Percentiles rank a stretch among this genome's conserved stretches.
Conservation (phyloP, 2,888 invertebrate species). For the Epicampocera succincta region DNA sequence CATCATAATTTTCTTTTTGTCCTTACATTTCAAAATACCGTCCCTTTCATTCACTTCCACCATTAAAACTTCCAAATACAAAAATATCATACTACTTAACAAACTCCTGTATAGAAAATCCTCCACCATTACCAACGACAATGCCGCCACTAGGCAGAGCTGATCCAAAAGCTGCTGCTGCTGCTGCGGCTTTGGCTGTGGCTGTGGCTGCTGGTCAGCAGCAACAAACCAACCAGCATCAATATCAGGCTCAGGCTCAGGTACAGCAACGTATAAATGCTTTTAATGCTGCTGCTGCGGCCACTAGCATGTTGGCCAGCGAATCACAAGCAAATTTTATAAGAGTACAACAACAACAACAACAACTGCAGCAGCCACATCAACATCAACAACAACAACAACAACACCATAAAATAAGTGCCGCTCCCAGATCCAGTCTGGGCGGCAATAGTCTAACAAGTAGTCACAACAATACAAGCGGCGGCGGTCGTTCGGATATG, state of each 20-base stretch:
- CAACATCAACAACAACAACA: constrained; percentile 47
- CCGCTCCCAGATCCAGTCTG: constrained; percentile 71
- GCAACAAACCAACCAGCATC: constrained; percentile 68
- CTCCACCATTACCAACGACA: constrained; percentile 82
- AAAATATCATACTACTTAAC: constrained; percentile 59
- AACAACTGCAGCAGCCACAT: constrained; percentile 2
- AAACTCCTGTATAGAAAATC: constrained; percentile 76
- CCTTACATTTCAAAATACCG: constrained; percentile 20
- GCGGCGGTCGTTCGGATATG: constrained; percentile 71
- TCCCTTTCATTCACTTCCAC: constrained; percentile 54
- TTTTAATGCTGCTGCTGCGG: constrained; percentile 76
- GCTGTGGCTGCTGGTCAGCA: constrained; percentile 37
- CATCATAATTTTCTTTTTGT: constrained; percentile 45
- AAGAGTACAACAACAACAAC: constrained; percentile 69
- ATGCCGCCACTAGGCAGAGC: constrained; percentile 80
- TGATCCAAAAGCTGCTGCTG: constrained; percentile 45
- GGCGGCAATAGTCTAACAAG: constrained; percentile 50
- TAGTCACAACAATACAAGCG: not conserved
- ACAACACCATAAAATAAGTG: constrained; percentile 71
- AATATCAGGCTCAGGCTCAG: constrained; percentile 73
- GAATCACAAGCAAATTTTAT: constrained; percentile 72
- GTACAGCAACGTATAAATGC: constrained; percentile 79
- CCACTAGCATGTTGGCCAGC: constrained; percentile 53
- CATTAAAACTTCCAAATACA: constrained; percentile 54
- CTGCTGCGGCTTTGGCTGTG: constrained; percentile 35